Evolutionary conservation across 2,113 vertebrate species (phyloP).

Genomic region (Dipodomys spectabilis): DNA sequence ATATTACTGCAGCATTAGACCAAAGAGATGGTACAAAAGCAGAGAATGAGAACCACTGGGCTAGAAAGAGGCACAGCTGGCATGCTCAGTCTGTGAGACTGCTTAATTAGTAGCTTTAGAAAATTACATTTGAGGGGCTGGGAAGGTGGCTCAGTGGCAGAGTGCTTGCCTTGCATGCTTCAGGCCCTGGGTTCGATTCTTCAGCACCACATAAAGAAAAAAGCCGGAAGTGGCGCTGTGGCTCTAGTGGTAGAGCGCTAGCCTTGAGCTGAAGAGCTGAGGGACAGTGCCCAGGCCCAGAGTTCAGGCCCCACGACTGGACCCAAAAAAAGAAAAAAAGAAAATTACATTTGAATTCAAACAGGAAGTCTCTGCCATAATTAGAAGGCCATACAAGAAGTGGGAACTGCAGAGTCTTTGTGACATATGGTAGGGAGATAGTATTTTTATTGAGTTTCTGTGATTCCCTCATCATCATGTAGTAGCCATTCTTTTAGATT

Average conservation of each 20-base stretch:
- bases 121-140: not conserved
- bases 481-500: not conserved
- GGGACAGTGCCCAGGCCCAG: no score
- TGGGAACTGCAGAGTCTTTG: not conserved
- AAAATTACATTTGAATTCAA: not conserved
- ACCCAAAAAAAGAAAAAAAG: no score
- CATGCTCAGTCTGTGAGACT: not conserved
- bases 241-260: no score
- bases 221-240: no score
- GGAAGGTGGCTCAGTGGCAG: no score
- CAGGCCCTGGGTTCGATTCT: no score
- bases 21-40: not conserved
- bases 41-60: not conserved
- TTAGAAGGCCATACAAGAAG: not conserved
- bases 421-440: not conserved
- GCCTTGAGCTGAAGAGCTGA: no score
- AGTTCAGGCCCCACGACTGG: no score
- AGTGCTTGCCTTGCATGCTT: no score
- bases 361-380: not conserved
- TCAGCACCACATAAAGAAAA: no score
- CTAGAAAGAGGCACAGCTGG: constrained; percentile 52
- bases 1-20: not conserved
- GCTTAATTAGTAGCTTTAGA: constrained; percentile 5
- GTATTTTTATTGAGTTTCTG: not conserved
- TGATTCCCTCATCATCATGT: not conserved